Percentiles rank a stretch among this genome's conserved stretches.
Conservation (phyloP, 2,797 vertebrate genomes). For the Arrhamphus sclerolepis region DNA sequence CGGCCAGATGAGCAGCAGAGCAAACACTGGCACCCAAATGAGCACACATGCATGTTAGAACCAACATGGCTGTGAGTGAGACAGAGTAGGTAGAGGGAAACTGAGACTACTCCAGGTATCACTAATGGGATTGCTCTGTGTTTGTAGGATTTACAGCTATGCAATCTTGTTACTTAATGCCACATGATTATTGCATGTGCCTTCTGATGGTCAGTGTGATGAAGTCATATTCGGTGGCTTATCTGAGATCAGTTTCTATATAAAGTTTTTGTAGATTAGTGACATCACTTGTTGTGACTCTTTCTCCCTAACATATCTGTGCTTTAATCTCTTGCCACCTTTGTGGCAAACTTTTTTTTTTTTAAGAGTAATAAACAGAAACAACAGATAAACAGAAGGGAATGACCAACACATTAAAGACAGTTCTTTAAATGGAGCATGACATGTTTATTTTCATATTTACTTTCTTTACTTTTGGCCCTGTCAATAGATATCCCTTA, state of each 20-base stretch:
- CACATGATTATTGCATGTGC: slow-evolving; percentile 54
- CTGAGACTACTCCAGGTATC: slow-evolving; percentile 65
- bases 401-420: slow-evolving; percentile 20
- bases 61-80: slow-evolving; percentile 51
- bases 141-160: slow-evolving; percentile 51
- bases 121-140: slow-evolving; percentile 72
- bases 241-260: slow-evolving; percentile 20
- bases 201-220: slow-evolving; percentile 24
- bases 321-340: no score
- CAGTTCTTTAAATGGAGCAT: slow-evolving; percentile 15
- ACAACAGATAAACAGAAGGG: slow-evolving; percentile 6
- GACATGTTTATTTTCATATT: slow-evolving; percentile 6
- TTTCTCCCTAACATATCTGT: neutral
- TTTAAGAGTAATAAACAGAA: no score
- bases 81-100: slow-evolving; percentile 24
- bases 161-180: slow-evolving; percentile 64
- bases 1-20: slow-evolving; percentile 73
- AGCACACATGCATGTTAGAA: slow-evolving; percentile 57
- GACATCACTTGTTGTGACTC: neutral
- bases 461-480: slow-evolving; percentile 15
- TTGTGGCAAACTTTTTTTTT: slow-evolving; percentile 3
- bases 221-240: slow-evolving; percentile 13
- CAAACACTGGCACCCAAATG: slow-evolving; percentile 69
- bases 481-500: slow-evolving; percentile 14
- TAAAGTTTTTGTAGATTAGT: slow-evolving; percentile 19